These are phyloP conservation scores for Pantherophis vulpinus DNA, from an alignment of 2,797 vertebrate genomes.

Conservation along the genomic window DNA sequence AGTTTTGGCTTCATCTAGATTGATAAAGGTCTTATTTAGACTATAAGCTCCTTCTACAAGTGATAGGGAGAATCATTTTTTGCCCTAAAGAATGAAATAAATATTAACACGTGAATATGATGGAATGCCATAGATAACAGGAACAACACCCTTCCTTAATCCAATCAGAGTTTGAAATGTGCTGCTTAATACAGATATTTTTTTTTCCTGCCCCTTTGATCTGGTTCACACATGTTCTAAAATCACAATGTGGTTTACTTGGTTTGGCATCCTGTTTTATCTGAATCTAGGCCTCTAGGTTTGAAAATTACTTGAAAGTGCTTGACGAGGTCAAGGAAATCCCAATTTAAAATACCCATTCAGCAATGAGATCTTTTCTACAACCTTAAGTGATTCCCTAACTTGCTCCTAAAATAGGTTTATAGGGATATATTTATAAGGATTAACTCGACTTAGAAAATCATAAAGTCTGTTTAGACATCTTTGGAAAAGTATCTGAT, in stretches of 20 bases:
- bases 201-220: background rate
- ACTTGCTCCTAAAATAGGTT: background rate
- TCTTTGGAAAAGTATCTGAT: background rate
- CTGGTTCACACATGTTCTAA: background rate
- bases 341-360: background rate
- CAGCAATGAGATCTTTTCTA: background rate
- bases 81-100: background rate
- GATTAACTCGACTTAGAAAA: background rate
- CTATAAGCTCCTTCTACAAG: background rate
- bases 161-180: background rate
- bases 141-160: background rate
- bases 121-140: background rate
- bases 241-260: background rate
- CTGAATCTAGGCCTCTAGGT: background rate
- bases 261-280: background rate
- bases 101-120: background rate
- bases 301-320: background rate
- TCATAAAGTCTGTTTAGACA: background rate
- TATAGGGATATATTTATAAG: background rate
- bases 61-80: background rate
- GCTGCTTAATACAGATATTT: background rate
- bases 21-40: constrained; percentile 22
- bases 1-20: constrained; percentile 23
- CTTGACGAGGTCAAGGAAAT: background rate
- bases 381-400: background rate